Evolutionary conservation across 2,888 invertebrate genomes (phyloP).

Genomic region (Phorcus lineatus): DNA sequence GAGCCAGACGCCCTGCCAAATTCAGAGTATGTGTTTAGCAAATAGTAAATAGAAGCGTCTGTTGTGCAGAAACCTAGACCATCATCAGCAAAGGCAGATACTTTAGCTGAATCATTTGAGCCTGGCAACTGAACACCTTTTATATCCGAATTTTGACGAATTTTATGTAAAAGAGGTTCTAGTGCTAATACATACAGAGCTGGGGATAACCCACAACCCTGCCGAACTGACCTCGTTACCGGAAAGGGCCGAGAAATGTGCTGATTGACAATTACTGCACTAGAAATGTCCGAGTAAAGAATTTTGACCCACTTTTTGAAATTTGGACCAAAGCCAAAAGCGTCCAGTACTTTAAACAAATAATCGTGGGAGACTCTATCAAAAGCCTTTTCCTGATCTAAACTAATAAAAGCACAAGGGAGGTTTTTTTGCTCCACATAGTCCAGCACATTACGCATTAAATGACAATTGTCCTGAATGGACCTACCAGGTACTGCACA

Average conservation of each 20-base stretch:
- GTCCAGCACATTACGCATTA: conserved; percentile 40
- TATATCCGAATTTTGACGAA: conserved; percentile 1
- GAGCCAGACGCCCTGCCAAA: conserved; percentile 25
- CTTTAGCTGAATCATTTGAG: conserved; percentile 23
- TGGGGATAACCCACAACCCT: conserved; percentile 22
- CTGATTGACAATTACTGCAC: conserved; percentile 43
- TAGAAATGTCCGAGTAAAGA: conserved; percentile 41
- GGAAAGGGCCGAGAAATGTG: conserved; percentile 32
- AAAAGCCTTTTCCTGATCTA: conserved; percentile 56
- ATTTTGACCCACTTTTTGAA: conserved; percentile 46
- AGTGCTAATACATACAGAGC: conserved; percentile 23
- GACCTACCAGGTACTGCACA: conserved; percentile 34
- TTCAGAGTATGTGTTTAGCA: conserved; percentile 26
- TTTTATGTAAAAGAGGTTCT: conserved; percentile 23
- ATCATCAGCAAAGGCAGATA: conserved; percentile 28
- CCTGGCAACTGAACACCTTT: not conserved
- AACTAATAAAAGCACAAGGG: conserved; percentile 38
- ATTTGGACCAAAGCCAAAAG: conserved; percentile 44
- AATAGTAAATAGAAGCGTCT: conserved; percentile 2
- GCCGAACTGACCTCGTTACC: conserved; percentile 17
- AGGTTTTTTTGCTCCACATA: conserved; percentile 44
- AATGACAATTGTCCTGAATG: conserved; percentile 46
- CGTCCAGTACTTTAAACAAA: conserved; percentile 38
- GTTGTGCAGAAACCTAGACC: conserved; percentile 16
- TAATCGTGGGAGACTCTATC: conserved; percentile 46